Evolutionary conservation across 2,888 invertebrate genomes (phyloP), one percentile per base, ranked within the genome.

Genomic region (Morpho helenor): DNA sequence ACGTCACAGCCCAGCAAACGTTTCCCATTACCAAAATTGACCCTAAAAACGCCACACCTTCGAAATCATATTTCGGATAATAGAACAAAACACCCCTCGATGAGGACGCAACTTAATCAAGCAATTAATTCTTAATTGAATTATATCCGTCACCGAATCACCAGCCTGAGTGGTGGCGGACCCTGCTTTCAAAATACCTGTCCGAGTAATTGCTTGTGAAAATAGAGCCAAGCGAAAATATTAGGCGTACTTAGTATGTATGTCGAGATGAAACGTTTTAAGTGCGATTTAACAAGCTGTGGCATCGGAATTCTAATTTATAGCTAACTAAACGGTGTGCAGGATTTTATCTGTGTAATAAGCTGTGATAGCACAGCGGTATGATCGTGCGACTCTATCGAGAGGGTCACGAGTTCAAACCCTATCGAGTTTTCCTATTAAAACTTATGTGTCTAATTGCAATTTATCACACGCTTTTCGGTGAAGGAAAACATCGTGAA

Each of bases 101-200:
- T 68, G 69, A 70, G 73, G 79, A 76, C 79, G 75, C 81, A 81
- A 86, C 87, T 88, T 88, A 82, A 90, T 88, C 84, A 84, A 77
- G 76, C 87, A 87, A 88, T 89, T 89, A 87, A 83, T 77, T 79
- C 78, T 80, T 88, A 87, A 88, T 87, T 85, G 83, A 82, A 87
- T 89, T 84, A 87, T 80, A 84, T 80, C 82, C 82, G 80, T 87
- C 88, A 86, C 80, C 76, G 78, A 73, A 66, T 59, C 54, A 52
- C 66, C 72, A 71, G 69, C 56, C 23, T 66, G 65, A 65, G 57
- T 56, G 68, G 65, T 43, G 43, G 46, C 68, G 72, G 70, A 60
- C 65, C 54, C 54, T 48, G 52, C 59, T 62, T 64, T 65, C 58
- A 68, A 64, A 65, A 67, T 68, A 68, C 68, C 69, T 68, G 68